A percentile compares a stretch with the other conserved stretches of the same genome.
phyloP scores from a whole-genome alignment of 2,797 vertebrate genomes.

The Etheostoma nigrum region DNA sequence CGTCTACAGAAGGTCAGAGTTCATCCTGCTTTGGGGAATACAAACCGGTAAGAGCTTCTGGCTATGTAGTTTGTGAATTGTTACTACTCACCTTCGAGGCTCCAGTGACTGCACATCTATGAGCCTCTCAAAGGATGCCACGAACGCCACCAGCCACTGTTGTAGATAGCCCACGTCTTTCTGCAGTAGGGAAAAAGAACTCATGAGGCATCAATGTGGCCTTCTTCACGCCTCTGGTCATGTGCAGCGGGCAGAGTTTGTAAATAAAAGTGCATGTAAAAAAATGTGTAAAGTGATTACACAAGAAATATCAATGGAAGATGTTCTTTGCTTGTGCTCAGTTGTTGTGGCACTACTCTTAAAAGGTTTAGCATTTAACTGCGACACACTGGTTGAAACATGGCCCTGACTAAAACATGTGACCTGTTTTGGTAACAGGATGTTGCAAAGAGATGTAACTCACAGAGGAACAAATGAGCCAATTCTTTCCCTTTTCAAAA shows the following conservation, averaged over 20 bases:
- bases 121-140: constrained; percentile 91
- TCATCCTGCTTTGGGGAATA: constrained; percentile 35
- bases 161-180: constrained; percentile 94
- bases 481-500: constrained; percentile 70
- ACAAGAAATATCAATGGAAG: neutral
- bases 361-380: constrained; percentile 18
- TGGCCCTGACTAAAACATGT: constrained; percentile 44
- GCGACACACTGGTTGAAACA: constrained; percentile 29
- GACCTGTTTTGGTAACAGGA: constrained; percentile 80
- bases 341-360: neutral
- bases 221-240: neutral
- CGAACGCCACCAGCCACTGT: constrained; percentile 94
- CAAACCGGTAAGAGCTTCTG: constrained; percentile 17
- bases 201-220: constrained; percentile 19
- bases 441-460: constrained; percentile 75
- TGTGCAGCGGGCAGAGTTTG: neutral
- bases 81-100: constrained; percentile 88
- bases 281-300: neutral
- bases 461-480: constrained; percentile 61
- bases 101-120: constrained; percentile 91
- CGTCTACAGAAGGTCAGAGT: constrained; percentile 31
- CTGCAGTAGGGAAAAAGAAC: constrained; percentile 76
- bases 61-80: constrained; percentile 8
- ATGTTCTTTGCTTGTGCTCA: constrained; percentile 7
- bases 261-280: constrained; percentile 5